Evolutionary conservation across 2,888 invertebrate species (phyloP).

Genomic region (Watsonalla binaria): DNA sequence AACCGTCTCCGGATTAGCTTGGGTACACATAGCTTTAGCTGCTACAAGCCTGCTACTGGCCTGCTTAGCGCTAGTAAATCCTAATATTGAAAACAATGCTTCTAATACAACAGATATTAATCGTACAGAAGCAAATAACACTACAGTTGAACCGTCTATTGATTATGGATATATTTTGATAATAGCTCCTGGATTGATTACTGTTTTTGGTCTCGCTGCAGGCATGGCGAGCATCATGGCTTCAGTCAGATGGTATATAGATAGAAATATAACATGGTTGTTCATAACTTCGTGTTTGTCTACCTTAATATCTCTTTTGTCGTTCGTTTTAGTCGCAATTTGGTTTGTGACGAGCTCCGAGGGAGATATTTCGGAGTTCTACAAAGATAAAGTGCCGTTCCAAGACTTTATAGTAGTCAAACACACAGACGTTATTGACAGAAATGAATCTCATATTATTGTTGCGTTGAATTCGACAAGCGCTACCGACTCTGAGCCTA

Average conservation of each 20-base stretch:
- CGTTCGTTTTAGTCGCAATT: constrained; percentile 60
- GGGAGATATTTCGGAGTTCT: constrained; percentile 55
- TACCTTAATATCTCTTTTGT: constrained; percentile 64
- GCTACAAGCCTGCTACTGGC: constrained; percentile 78
- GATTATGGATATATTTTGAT: constrained; percentile 53
- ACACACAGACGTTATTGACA: constrained; percentile 51
- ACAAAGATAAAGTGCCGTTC: constrained; percentile 62
- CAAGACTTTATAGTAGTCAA: constrained; percentile 57
- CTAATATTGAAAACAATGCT: constrained; percentile 27
- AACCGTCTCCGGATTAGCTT: constrained; percentile 81
- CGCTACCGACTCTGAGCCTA: constrained; percentile 28
- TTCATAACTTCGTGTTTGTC: constrained; percentile 78
- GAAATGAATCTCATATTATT: constrained; percentile 60
- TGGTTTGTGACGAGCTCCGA: constrained; percentile 62
- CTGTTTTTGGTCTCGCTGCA: constrained; percentile 70
- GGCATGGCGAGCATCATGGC: constrained; percentile 79
- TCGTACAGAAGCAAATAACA: constrained; percentile 17
- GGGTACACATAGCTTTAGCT: constrained; percentile 81
- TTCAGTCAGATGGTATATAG: constrained; percentile 82
- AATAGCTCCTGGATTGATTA: constrained; percentile 70
- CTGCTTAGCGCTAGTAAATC: constrained; percentile 67
- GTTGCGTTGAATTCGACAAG: constrained; percentile 40
- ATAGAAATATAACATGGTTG: constrained; percentile 81
- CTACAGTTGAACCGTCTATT: constrained; percentile 1
- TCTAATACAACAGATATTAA: constrained; percentile 12